phyloP scores from a whole-genome alignment of 2,797 vertebrate genomes.

The Notolabrus celidotus region DNA sequence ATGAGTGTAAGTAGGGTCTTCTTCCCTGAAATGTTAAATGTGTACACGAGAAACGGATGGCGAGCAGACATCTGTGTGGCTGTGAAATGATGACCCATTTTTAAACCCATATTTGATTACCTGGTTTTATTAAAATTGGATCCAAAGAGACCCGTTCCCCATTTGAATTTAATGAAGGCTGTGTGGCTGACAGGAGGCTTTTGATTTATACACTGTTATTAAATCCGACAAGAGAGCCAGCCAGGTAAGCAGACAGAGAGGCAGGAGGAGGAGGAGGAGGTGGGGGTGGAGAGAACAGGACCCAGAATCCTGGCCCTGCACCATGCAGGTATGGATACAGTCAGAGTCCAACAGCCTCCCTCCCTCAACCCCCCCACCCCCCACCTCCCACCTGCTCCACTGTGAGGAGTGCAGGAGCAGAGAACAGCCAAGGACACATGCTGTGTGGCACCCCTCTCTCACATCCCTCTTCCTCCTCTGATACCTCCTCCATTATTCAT shows the following conservation, averaged over 20 bases:
- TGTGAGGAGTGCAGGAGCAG: conserved; percentile 69
- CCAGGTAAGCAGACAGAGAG: conserved; percentile 74
- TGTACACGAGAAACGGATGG: conserved; percentile 71
- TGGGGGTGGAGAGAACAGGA: conserved; percentile 47
- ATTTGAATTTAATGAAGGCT: conserved; percentile 88
- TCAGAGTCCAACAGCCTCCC: conserved; percentile 50
- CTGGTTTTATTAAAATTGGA: conserved; percentile 88
- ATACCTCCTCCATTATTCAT: conserved; percentile 89
- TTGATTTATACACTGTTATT: conserved; percentile 89
- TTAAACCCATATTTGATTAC: conserved; percentile 85
- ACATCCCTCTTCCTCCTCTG: conserved; percentile 84
- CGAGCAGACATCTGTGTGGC: conserved; percentile 72
- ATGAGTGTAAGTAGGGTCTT: conserved; percentile 37
- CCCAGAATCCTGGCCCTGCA: conserved; percentile 67
- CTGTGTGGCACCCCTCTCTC: conserved; percentile 82
- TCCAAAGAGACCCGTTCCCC: conserved; percentile 84
- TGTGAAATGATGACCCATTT: conserved; percentile 84
- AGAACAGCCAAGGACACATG: conserved; percentile 82
- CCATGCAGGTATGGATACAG: conserved; percentile 64
- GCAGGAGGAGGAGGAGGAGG: conserved; percentile 47
- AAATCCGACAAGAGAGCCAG: conserved; percentile 83
- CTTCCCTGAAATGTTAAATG: conserved; percentile 68
- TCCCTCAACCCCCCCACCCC: conserved; percentile 40
- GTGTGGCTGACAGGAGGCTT: conserved; percentile 84
- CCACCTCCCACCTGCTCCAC: conserved; percentile 66